phyloP scores from a whole-genome alignment of 2,888 invertebrate species.

The Tortrix viridana region DNA sequence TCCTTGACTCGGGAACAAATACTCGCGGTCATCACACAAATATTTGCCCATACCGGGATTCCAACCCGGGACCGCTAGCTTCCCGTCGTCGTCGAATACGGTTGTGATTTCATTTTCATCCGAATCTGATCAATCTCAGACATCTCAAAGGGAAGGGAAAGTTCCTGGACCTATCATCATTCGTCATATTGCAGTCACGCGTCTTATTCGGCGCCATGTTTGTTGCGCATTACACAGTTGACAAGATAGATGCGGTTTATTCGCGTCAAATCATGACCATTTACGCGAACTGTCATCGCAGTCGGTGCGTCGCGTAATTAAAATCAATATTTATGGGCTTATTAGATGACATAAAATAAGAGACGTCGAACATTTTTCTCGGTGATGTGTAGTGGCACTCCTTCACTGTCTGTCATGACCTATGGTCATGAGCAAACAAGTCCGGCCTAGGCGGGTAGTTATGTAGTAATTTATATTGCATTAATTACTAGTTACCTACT shows the following conservation, averaged over 20 bases:
- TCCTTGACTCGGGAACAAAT: too few relatives aligned
- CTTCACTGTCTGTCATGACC: constrained; percentile 44
- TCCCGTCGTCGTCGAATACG: too few relatives aligned
- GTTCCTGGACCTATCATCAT: not conserved
- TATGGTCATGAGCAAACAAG: constrained; percentile 13
- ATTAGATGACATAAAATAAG: constrained; percentile 59
- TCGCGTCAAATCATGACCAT: constrained; percentile 52
- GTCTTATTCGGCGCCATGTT: constrained; percentile 29
- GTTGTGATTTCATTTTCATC: not conserved
- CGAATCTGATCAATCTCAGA: not conserved
- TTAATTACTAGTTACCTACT: not conserved
- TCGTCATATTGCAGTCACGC: constrained; percentile 20
- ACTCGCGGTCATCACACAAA: too few relatives aligned
- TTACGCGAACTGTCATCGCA: constrained; percentile 53
- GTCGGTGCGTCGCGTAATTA: constrained; percentile 58
- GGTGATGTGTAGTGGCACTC: constrained; percentile 50
- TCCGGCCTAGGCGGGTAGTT: not conserved
- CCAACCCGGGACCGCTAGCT: too few relatives aligned
- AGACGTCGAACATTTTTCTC: constrained; percentile 53
- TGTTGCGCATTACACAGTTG: constrained; percentile 12
- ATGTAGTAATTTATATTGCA: not conserved
- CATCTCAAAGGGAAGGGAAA: not conserved
- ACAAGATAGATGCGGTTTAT: constrained; percentile 41
- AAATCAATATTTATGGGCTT: constrained; percentile 67
- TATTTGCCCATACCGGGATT: too few relatives aligned